phyloP scores from a whole-genome alignment of 2,797 vertebrate genomes.

The Poliocrania exsul region DNA sequence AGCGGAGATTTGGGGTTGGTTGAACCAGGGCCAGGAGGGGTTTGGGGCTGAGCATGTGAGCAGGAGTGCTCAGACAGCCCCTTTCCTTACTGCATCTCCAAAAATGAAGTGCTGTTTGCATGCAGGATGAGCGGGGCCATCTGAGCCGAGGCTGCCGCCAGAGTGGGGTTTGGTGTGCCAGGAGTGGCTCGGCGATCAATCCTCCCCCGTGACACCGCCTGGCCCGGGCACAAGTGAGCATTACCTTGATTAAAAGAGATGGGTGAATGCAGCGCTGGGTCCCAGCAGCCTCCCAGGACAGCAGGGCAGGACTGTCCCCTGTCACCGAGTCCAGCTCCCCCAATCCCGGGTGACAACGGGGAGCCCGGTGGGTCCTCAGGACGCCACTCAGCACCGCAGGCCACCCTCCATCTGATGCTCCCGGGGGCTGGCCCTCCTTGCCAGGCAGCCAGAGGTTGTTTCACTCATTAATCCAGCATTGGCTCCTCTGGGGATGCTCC shows the following conservation, averaged over 20 bases:
- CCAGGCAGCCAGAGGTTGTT: constrained; percentile 13
- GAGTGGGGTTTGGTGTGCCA: neutral
- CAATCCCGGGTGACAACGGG: rapidly evolving
- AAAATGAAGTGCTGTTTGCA: neutral
- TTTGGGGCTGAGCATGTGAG: neutral
- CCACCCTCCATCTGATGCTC: rapidly evolving
- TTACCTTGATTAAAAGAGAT: constrained; percentile 48
- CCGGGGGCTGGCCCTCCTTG: neutral
- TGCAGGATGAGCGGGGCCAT: neutral
- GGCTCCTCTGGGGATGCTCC: neutral
- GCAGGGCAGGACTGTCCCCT: neutral
- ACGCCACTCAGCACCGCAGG: rapidly evolving
- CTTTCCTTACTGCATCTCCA: neutral
- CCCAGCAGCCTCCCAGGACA: neutral
- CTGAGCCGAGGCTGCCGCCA: neutral
- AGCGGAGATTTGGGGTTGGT: neutral
- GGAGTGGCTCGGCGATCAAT: neutral
- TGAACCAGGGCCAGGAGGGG: neutral
- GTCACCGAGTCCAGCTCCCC: neutral
- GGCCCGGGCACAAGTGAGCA: neutral
- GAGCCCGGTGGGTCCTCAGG: neutral
- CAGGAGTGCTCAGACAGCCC: neutral
- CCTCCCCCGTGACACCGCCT: neutral
- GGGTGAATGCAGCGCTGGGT: neutral
- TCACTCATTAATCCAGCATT: neutral